These are phyloP conservation scores for Platysteira castanea DNA, from an alignment of 2,113 vertebrate species.

Conservation along the genomic window DNA sequence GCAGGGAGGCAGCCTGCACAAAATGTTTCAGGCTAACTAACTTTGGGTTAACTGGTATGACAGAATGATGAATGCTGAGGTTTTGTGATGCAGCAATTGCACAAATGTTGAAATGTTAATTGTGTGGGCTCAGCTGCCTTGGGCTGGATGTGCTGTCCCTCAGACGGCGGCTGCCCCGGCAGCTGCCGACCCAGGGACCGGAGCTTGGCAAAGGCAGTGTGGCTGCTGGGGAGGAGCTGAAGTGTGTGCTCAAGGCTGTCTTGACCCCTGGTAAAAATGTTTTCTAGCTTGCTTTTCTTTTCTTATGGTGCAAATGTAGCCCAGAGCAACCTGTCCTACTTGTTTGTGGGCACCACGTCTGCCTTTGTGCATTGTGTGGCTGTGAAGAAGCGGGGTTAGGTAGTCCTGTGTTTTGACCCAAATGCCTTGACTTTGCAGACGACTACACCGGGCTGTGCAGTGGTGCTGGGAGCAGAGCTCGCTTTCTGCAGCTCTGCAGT, in stretches of 20 bases:
- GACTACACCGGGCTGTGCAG: accelerated
- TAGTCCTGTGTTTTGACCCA: background rate
- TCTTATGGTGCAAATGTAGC: accelerated
- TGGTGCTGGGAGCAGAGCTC: background rate
- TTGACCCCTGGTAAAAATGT: background rate
- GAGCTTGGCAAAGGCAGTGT: background rate
- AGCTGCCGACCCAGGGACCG: background rate
- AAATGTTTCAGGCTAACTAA: background rate
- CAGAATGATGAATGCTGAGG: slow-evolving; percentile 49
- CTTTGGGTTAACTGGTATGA: background rate
- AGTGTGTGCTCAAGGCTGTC: background rate
- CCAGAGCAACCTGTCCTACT: background rate
- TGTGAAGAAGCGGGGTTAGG: background rate
- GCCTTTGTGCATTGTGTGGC: background rate
- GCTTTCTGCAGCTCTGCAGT: background rate
- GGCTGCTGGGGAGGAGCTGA: background rate
- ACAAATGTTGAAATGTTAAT: slow-evolving; percentile 14
- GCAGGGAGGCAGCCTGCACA: background rate
- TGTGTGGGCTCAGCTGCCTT: slow-evolving; percentile 10
- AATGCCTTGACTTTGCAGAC: background rate
- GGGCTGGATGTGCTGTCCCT: background rate
- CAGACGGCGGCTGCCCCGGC: background rate
- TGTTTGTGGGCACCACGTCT: background rate
- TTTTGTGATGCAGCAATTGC: slow-evolving; percentile 24
- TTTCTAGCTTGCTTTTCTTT: background rate